phyloP scores from a whole-genome alignment of 2,888 invertebrate species.

The Troglohyphantes excavatus region DNA sequence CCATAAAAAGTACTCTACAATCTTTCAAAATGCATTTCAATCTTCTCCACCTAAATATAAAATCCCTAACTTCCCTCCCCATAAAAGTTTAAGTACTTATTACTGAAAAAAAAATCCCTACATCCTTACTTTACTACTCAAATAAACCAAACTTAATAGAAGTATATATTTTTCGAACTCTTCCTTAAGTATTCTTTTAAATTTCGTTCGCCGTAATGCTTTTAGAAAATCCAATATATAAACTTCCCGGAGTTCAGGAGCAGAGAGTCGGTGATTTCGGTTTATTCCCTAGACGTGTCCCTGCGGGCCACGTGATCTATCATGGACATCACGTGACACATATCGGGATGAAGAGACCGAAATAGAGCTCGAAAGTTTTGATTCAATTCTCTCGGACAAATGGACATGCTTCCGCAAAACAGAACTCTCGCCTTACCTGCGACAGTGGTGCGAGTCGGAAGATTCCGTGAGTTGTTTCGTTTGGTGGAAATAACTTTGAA shows the following conservation, averaged over 20 bases:
- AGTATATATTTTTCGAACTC: no score
- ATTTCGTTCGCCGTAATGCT: background rate
- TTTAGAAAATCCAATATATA: background rate
- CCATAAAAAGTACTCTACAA: no score
- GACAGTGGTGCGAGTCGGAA: constrained; percentile 2
- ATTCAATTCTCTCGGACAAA: constrained; percentile 70
- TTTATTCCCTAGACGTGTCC: constrained; percentile 43
- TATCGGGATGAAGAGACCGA: constrained; percentile 28
- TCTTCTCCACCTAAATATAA: no score
- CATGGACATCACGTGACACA: constrained; percentile 65
- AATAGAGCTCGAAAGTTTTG: constrained; percentile 65
- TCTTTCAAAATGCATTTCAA: no score
- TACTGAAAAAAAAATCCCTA: no score
- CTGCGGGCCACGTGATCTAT: constrained; percentile 40
- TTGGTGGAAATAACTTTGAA: no score
- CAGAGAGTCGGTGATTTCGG: constrained; percentile 23
- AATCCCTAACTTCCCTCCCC: no score
- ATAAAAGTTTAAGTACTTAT: no score
- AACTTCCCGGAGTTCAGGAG: background rate
- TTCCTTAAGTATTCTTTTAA: background rate
- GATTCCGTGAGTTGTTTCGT: no score
- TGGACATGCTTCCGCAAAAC: background rate
- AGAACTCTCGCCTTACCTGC: background rate
- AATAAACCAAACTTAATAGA: no score
- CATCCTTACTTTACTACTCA: no score